Conservation (phyloP, 53 echinoderm and acorn worm genomes). For the Paracentrotus lividus region DNA sequence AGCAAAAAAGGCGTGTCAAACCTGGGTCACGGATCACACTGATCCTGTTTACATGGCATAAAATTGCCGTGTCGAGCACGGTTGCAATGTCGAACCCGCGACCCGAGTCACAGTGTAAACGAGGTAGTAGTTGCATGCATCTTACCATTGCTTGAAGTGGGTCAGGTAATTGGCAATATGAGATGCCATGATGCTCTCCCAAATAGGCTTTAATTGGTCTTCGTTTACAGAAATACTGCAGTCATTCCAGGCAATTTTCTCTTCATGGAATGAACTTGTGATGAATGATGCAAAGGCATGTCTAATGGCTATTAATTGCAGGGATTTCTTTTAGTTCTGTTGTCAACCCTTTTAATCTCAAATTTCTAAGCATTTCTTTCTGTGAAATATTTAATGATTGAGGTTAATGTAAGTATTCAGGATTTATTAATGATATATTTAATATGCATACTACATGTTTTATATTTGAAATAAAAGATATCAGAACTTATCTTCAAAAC, state of each 20-base stretch:
- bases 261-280: slow-evolving; percentile 22
- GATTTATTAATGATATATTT: background rate
- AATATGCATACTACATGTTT: background rate
- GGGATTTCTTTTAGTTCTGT: background rate
- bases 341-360: background rate
- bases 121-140: background rate
- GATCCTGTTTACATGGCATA: too few species aligned
- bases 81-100: too few species aligned
- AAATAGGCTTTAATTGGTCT: slow-evolving; percentile 28
- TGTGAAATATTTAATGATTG: background rate
- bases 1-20: too few species aligned
- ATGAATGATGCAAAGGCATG: slow-evolving; percentile 9
- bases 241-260: background rate
- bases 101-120: too few species aligned
- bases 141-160: background rate
- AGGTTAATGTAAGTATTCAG: background rate
- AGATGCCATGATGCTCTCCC: slow-evolving; percentile 40
- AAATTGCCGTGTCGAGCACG: too few species aligned
- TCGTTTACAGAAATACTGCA: slow-evolving; percentile 36
- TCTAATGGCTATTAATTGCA: slow-evolving; percentile 2
- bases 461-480: background rate
- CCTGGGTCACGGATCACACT: too few species aligned
- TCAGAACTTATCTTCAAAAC: background rate
- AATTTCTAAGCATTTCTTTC: background rate
- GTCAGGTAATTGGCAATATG: slow-evolving; percentile 57